Conservation (phyloP, 2,888 invertebrate species). For the Hydraecia micacea region DNA sequence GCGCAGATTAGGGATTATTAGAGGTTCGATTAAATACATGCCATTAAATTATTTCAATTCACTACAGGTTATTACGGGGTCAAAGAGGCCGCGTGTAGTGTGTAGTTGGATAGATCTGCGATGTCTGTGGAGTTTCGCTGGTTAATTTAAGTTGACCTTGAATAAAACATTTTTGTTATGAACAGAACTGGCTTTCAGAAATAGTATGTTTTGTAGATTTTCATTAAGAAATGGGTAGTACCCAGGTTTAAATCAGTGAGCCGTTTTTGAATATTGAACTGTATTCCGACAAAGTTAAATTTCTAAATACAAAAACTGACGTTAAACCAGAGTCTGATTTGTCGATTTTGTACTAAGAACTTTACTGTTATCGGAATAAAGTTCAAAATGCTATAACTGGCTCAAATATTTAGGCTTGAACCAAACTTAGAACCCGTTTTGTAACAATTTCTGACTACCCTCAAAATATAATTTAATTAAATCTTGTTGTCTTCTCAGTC, state of each 20-base stretch:
- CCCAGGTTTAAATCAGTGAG: background rate
- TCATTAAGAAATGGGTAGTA: background rate
- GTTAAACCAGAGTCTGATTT: background rate
- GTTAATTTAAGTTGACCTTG: background rate
- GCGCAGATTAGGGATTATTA: too few relatives aligned
- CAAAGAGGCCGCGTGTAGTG: too few relatives aligned
- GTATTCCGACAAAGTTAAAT: background rate
- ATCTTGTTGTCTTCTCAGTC: slow-evolving; percentile 26
- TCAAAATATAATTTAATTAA: slow-evolving; percentile 2
- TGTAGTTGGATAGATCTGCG: background rate
- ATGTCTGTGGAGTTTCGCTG: background rate
- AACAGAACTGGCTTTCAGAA: background rate
- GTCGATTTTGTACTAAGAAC: background rate
- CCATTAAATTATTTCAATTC: too few relatives aligned
- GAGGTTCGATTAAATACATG: too few relatives aligned
- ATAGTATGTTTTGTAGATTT: background rate
- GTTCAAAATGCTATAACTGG: background rate
- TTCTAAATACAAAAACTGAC: background rate
- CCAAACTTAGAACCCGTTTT: background rate
- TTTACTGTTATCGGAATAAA: background rate
- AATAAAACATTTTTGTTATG: background rate
- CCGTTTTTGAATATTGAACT: background rate
- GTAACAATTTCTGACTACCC: slow-evolving; percentile 1
- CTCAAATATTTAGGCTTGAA: background rate
- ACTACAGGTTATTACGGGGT: too few relatives aligned